Base-by-base conservation (phyloP, 30 jellyfish, hydroid and myxozoan genomes). In the Cassiopea andromeda region DNA sequence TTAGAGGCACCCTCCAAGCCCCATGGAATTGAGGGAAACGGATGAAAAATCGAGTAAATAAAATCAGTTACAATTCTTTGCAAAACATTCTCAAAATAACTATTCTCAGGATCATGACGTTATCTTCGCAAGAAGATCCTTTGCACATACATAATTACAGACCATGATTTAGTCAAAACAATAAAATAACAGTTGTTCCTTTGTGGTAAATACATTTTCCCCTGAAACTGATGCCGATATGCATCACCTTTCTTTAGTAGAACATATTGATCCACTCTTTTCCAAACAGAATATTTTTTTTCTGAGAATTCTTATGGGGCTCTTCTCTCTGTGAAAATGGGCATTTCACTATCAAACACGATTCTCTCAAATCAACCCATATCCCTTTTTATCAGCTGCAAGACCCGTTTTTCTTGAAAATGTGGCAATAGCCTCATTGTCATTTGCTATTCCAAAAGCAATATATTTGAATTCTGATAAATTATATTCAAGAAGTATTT, bases 371-470 rank as follows among this genome's bases (percentile, higher is more conserved):
- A 75, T 59, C 46, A 72, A 16, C 64, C 87, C 87, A 48, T 46
- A 85, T 85, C 80, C 83, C 81, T 46, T 50, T 66, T 66, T 77
- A 17, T 7, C 77, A 58, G 46, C 86, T 46, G 60, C 75, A 8
- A 48, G 58, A 13, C 48, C 67, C n/a, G 84, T 46, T 74, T 58
- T 43, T 58, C 58, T 68, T 18, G 77, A 44, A 81, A 72, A 85
- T 61, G 84, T 85, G 47, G 72, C 66, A 45, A 87, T 76, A 48
- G 88, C 94, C 18, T 76, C 91, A 27, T 49, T 80, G 43, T 76
- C 94, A 77, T 87, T 81, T 47, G 75, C 69, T 44, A 76, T n/a
- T 17, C 89, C 89, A 91, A 90, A 84, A 16, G 86, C 86, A 73
- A 84, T 73, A 48, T 89, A 47, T 69, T 70, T 70, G 50, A 84